These are phyloP conservation scores for Leuctra nigra DNA, from an alignment of 2,888 invertebrate species.

Conservation along the genomic window DNA sequence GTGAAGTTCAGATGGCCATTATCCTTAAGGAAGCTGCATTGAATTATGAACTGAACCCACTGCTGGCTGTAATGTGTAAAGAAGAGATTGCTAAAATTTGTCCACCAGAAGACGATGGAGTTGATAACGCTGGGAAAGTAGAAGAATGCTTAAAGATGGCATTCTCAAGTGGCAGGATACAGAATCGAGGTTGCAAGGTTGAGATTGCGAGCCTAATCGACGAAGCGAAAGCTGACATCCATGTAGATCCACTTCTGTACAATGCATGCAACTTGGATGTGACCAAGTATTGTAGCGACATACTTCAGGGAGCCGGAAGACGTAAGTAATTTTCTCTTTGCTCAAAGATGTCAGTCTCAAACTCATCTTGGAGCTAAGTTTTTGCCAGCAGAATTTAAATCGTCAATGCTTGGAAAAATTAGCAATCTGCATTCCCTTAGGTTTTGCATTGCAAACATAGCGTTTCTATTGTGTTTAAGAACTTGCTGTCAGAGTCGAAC, in stretches of 20 bases:
- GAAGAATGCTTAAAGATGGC: constrained; percentile 91
- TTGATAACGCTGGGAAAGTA: constrained; percentile 52
- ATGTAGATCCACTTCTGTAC: constrained; percentile 88
- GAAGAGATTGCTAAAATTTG: constrained; percentile 48
- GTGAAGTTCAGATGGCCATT: constrained; percentile 74
- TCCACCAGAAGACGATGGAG: constrained; percentile 45
- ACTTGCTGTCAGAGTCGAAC: no score
- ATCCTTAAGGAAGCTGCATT: constrained; percentile 83
- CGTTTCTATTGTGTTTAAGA: no score
- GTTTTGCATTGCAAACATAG: no score
- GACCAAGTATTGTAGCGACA: constrained; percentile 67
- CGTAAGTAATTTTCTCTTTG: constrained; percentile 52
- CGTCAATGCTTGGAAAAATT: no score
- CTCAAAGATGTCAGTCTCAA: no score
- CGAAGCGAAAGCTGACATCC: constrained; percentile 87
- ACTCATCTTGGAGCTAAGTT: no score
- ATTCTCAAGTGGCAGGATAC: constrained; percentile 64
- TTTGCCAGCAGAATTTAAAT: no score
- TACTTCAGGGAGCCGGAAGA: constrained; percentile 85
- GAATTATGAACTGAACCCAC: constrained; percentile 85
- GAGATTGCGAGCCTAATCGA: constrained; percentile 87
- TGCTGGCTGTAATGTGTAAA: constrained; percentile 72
- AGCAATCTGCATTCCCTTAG: no score
- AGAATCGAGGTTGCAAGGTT: constrained; percentile 66
- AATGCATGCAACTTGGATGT: constrained; percentile 82